phyloP scores from a whole-genome alignment of 2,113 vertebrate species.

The Xiphophorus couchianus region DNA sequence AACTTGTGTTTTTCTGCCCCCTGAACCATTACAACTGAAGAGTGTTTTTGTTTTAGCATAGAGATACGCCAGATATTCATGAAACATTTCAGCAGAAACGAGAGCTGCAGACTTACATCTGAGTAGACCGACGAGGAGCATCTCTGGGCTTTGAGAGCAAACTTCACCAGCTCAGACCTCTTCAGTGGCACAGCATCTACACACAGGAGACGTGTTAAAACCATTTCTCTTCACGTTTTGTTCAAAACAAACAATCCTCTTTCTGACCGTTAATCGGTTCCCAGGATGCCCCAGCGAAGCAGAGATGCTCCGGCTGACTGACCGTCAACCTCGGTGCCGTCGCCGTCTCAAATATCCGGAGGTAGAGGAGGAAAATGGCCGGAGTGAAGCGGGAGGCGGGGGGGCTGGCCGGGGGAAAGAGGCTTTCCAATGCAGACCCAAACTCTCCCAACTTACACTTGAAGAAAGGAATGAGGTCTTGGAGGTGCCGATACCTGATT shows the following conservation, averaged over 20 bases:
- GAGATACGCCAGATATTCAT: too few relatives aligned
- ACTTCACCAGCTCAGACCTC: constrained; percentile 65
- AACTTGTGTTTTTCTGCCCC: too few relatives aligned
- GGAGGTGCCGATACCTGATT: constrained; percentile 46
- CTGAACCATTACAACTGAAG: too few relatives aligned
- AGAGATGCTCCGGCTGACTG: constrained; percentile 8
- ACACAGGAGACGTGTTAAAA: not conserved
- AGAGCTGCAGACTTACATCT: constrained; percentile 63
- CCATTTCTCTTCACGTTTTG: not conserved
- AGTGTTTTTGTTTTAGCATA: too few relatives aligned
- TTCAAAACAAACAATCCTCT: not conserved
- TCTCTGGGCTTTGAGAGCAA: constrained; percentile 65
- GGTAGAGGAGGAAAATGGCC: constrained; percentile 61
- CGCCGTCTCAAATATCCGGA: constrained; percentile 68
- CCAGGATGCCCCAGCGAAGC: constrained; percentile 46
- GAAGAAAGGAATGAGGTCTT: constrained; percentile 70
- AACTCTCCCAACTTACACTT: constrained; percentile 68
- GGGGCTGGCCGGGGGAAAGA: constrained; percentile 33
- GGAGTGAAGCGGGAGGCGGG: constrained; percentile 57
- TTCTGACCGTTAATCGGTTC: constrained; percentile 64
- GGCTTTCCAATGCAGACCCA: not conserved
- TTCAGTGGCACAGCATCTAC: constrained; percentile 57
- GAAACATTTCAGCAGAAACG: not conserved
- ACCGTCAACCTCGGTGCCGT: constrained; percentile 45
- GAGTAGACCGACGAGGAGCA: constrained; percentile 48